Base-by-base conservation (phyloP, 2,113 vertebrate species). In the Eleginops maclovinus region DNA sequence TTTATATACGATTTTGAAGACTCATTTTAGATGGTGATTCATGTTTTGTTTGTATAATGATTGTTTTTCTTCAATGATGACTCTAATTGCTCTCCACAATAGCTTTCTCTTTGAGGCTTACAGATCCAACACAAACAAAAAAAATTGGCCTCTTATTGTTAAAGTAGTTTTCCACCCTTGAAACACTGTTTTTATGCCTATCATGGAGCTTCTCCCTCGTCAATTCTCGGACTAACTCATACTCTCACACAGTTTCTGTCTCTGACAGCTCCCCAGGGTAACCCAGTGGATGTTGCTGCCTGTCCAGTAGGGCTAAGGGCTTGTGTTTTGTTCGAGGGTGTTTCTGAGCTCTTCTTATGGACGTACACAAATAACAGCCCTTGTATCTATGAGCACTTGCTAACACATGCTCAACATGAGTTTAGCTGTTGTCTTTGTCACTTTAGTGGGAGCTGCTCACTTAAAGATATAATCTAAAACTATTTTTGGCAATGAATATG, bases 271-370 rank as follows among this genome's bases (percentile, higher is more conserved):
- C 62, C 61, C 55, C 9, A 40, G 77, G 77, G 81, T 89, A 74
- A 83, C 85, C 56, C 61, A 7, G 80, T 81, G 77, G 81, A 79
- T 88, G 69, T 82, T 63, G 74, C 79, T 81, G 71, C 54, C 70
- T 70, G 63, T 79, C 73, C 43, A 79, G 26, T 56, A 14, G 43
- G 63, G 46, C 55, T n/a, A 53, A 14, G 43, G 63, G 46, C 55
- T n/a, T 75, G 60, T 87, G 73, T 69, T 79, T 75, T 54, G 65
- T 82, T 72, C 56, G 21, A 65, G 61, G 55, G 59, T 73, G 75
- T 70, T 69, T 59, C 75, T 59, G 75, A 83, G 50, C 68, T 61
- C 65, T 83, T 87, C 65, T 72, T 68, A 15, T 73, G 56, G 70
- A 64, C 59, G 61, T 53, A 77, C 55, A 83, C 75, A 75, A 62